Conservation (phyloP, 2,113 vertebrate species). For the Falco punctatus region DNA sequence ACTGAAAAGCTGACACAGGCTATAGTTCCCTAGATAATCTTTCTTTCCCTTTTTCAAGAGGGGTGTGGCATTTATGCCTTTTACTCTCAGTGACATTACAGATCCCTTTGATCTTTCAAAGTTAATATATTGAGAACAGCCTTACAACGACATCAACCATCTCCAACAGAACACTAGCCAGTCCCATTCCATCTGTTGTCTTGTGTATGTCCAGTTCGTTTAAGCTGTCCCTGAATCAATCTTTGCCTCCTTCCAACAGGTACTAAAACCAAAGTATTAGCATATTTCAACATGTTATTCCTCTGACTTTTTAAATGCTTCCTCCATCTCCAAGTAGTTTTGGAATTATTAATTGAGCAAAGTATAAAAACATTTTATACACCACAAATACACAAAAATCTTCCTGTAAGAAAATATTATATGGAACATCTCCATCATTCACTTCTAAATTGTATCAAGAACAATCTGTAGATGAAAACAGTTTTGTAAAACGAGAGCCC, state of each 20-base stretch:
- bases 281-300: neutral
- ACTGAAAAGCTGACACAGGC: neutral
- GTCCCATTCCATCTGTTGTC: neutral
- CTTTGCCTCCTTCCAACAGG: neutral
- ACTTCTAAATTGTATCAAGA: neutral
- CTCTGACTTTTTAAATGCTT: neutral
- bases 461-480: neutral
- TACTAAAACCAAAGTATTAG: neutral
- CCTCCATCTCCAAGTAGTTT: neutral
- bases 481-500: neutral
- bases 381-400: neutral
- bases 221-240: neutral
- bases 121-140: neutral
- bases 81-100: neutral
- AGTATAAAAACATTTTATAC: neutral
- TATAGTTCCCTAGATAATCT: neutral
- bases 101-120: neutral
- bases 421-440: neutral
- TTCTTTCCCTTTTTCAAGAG: neutral
- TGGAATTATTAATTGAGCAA: neutral
- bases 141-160: neutral
- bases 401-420: neutral
- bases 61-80: neutral
- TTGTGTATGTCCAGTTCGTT: neutral
- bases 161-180: neutral